Base-by-base conservation (phyloP, 2,888 invertebrate genomes). In the Ganaspis brasiliensis region DNA sequence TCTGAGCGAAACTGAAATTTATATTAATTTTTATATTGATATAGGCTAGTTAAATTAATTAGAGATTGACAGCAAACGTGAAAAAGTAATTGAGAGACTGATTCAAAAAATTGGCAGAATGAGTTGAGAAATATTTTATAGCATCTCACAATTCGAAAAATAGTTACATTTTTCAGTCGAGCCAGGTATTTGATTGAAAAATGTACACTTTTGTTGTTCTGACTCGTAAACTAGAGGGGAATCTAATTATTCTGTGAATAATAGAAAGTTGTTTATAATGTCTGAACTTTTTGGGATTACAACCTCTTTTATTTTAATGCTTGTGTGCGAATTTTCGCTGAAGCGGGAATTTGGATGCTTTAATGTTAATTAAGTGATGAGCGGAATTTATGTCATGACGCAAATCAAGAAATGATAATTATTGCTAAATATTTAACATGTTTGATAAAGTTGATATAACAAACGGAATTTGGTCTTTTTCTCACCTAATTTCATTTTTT, bases 191-290 rank as follows among this genome's bases (percentile, higher is more conserved):
- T 52, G 19, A 52, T 19, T 52, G 52, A 19, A 19, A 52, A 52
- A 52, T 52, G 52, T 52, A 9, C 9, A 52, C 52, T 52, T 37
- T 63, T 40, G 37, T 40, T 67, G 19, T 14, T 14, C 21, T 45
- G 21, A 67, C 37, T 59, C 52, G 52, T 52, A 6, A 19, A 49
- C 49, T 49, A 14, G 9, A 40, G 12, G 1, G n/a, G 14, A 14
- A 59, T 59, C 63, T 67, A 40, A 67, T 67, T 67, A 67, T 67
- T 67, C 67, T 67, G 67, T 67, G 67, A 67, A 67, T 67, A 67
- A 40, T 45, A 67, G 24, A 24, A 21, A 40, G n/a, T 40, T 40
- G 40, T 67, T 45, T 67, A 67, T 67, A 45, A 67, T 21, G 19
- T 45, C 24, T 67, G 40, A 63, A 40, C 37, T 67, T n/a, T n/a